Percentiles rank a stretch among this genome's conserved stretches.
phyloP scores from a whole-genome alignment of 2,888 invertebrate genomes.

The Amphipoea lucens region DNA sequence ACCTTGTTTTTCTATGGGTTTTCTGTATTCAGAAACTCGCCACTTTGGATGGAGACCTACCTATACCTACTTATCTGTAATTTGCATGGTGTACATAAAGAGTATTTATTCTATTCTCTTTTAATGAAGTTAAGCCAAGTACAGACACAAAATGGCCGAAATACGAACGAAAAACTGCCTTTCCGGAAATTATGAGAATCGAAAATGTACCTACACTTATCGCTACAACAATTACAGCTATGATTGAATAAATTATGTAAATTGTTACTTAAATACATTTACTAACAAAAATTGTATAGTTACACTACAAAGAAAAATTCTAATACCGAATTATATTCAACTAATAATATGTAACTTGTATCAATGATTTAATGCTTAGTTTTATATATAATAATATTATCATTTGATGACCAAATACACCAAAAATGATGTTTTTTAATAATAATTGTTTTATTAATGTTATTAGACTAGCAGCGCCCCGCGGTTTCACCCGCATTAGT shows the following conservation, averaged over 20 bases:
- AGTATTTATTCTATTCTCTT: background rate
- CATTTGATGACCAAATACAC: constrained; percentile 1
- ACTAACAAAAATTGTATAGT: background rate
- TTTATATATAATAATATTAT: constrained; percentile 16
- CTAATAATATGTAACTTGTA: constrained; percentile 17
- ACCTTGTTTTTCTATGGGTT: too few relatives aligned
- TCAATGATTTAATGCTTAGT: constrained; percentile 26
- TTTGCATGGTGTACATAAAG: background rate
- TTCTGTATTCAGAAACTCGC: background rate
- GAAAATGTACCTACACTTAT: background rate
- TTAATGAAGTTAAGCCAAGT: background rate
- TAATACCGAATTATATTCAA: constrained; percentile 1
- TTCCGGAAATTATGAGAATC: background rate
- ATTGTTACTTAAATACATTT: background rate
- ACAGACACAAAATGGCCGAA: background rate
- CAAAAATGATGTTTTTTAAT: background rate
- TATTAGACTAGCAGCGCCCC: too few relatives aligned
- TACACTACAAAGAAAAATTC: background rate
- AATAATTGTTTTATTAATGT: too few relatives aligned
- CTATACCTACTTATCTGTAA: background rate
- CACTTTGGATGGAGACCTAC: background rate
- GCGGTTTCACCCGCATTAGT: too few relatives aligned
- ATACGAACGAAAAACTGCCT: background rate
- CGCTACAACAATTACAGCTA: background rate
- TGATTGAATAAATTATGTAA: constrained; percentile 29